These are phyloP conservation scores for western clawed frog (Xenopus tropicalis) DNA, from an alignment of 2,113 vertebrate species.

Conservation along the genomic window DNA sequence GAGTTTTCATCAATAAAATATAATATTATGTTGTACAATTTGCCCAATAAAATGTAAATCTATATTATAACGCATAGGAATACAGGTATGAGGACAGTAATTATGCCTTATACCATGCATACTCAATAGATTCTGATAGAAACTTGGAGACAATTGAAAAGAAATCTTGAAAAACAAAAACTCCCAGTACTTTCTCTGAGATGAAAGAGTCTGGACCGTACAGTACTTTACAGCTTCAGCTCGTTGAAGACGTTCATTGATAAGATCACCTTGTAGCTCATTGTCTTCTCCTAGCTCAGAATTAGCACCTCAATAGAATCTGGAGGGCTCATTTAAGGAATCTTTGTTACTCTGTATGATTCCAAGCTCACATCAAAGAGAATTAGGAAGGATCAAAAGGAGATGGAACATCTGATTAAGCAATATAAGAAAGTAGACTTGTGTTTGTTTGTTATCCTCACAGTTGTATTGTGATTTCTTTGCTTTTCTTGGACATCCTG, in stretches of 20 bases:
- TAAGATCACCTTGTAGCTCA: conserved; percentile 60
- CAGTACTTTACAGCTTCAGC: conserved; percentile 54
- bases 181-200: conserved; percentile 46
- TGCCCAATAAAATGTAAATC: too few species aligned
- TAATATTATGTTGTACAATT: too few species aligned
- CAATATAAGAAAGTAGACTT: conserved; percentile 53
- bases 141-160: too few species aligned
- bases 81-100: too few species aligned
- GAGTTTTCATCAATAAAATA: too few species aligned
- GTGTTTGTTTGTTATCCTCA: conserved; percentile 43
- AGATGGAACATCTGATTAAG: conserved; percentile 49
- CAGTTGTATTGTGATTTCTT: conserved; percentile 38
- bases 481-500: conserved; percentile 30
- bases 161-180: not conserved
- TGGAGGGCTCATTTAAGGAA: conserved; percentile 58
- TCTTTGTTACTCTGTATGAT: conserved; percentile 63
- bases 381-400: conserved; percentile 56
- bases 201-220: conserved; percentile 55
- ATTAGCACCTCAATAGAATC: conserved; percentile 63
- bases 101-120: too few species aligned
- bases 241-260: conserved; percentile 55
- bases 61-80: too few species aligned
- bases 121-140: too few species aligned
- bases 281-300: conserved; percentile 61
- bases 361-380: conserved; percentile 61